Base-by-base conservation (phyloP, 2,888 invertebrate genomes). In the Orchesella flavescens region DNA sequence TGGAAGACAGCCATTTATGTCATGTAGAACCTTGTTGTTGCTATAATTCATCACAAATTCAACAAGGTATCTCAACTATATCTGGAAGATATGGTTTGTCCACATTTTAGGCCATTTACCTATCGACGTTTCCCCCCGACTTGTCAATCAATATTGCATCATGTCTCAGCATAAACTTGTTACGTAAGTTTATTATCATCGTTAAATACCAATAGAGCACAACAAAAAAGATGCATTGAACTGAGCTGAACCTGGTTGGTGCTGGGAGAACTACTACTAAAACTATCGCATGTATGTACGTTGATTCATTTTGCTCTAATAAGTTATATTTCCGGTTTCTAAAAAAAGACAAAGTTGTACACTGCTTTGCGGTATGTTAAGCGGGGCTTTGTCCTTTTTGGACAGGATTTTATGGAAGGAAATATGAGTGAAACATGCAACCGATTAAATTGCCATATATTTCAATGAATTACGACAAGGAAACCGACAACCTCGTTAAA, bases 351-450 rank as follows among this genome's bases (percentile, higher is more conserved):
- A 19, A 43, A 34, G 19, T 44, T 15, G 59, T 12, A 17, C 57
- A 19, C 53, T n/a, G 46, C 53, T 53, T 24, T 12, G 10, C 63
- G 24, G 34, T 34, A 34, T 2, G 34, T 34, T 34, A 34, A 19
- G 21, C 53, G 43, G 78, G 78, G 69, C 78, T 78, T 78, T 78
- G 78, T 78, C 78, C 78, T 78, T 69, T 71, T 69, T 71, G 71
- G 78, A 78, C 76, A 69, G 34, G 23, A 63, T 63, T 9, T 24
- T 34, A 34, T 34, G 34, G 12, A 12, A 17, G 3, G 12, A 59
- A n/a, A 59, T 59, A 13, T 19, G 59, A 13, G 59, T 59, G 59
- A 59, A 59, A 59, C 59, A 59, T 53, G 53, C 53, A 53, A n/a
- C 53, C 15, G 59, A 21, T 59, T 59, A 59, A 59, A 59, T 10